A percentile compares a stretch with the other conserved stretches of the same genome.
Conservation (phyloP, 92 coral and sea anemone species). For the Epizoanthus ramosus region DNA sequence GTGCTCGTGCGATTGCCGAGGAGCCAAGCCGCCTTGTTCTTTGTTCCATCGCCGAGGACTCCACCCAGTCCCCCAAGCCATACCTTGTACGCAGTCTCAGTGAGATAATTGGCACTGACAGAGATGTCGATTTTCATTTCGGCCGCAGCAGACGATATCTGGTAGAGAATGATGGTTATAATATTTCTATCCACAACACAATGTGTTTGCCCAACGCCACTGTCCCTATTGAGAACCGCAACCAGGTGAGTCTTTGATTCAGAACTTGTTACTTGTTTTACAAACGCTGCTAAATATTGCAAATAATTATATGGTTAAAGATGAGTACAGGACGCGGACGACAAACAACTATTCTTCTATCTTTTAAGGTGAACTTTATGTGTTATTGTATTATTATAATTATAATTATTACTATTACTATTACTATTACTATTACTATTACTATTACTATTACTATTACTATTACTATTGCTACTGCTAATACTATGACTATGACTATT, state of each 20-base stretch:
- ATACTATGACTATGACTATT: no score
- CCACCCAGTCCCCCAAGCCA: neutral
- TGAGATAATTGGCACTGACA: conserved; percentile 16
- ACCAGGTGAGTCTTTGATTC: neutral
- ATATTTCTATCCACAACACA: conserved; percentile 25
- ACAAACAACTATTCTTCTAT: no score
- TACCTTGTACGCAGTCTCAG: conserved; percentile 14
- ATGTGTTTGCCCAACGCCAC: neutral
- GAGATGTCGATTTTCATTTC: conserved; percentile 13
- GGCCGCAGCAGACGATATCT: conserved; percentile 26
- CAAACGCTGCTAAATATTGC: no score
- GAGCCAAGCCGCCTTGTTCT: neutral
- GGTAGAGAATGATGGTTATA: conserved; percentile 17
- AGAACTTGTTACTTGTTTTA: no score
- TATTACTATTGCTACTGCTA: no score
- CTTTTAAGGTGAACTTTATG: no score
- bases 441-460: no score
- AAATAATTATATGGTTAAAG: no score
- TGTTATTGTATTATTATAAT: no score
- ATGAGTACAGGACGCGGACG: no score
- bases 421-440: no score
- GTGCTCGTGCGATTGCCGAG: neutral
- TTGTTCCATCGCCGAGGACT: neutral
- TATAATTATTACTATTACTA: no score
- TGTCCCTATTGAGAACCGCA: neutral